Evolutionary conservation across 53 echinoderm and acorn worm species (phyloP), one percentile per base, ranked within the genome.

Genomic region (Holothuria scabra): DNA sequence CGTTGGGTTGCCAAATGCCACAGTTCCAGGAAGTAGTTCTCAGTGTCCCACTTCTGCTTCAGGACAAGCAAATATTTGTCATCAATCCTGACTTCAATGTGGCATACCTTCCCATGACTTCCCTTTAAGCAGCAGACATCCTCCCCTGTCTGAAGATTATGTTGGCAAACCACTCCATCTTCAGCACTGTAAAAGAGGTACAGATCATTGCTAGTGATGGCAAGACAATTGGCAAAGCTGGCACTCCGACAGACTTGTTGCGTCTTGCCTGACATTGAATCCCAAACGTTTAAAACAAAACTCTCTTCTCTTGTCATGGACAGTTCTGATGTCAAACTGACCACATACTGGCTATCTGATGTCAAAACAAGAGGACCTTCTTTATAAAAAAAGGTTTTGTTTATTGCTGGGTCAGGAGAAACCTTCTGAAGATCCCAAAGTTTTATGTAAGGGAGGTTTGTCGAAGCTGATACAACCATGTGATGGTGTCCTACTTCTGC

Each of bases 361-460:
- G 80, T 80, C 80, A 80, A 29, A 8, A 61, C 62, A 1, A 80
- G 38, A 19, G 80, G 80, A 20, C 80, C 80, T 32, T 80, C 80
- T 60, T 80, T 80, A 37, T 80, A 80, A 24, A 80, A 80, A 35
- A 60, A 80, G 13, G 80, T 80, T 33, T 59, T 80, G 23, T 80
- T 59, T 1, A 34, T 57, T 4, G 80, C 61, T 29, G 62, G 37
- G 38, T 80, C 80, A 3, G 34, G 21, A 20, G 60, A 57, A 19
- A 80, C 62, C 46, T 85, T 67, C 60, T 85, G 74, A 8, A 75
- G 59, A 85, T 94, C 94, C 99, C 99, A 97, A 21, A 97, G 88
- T 70, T 97, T 97, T 66, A 97, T 97, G 90, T 89, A 97, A 20
- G 92, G 94, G 1, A 92, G 90, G 48, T 85, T 83, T 32, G 90